phyloP scores from a whole-genome alignment of 1,140 invertebrate genomes.

The Asobara japonica region DNA sequence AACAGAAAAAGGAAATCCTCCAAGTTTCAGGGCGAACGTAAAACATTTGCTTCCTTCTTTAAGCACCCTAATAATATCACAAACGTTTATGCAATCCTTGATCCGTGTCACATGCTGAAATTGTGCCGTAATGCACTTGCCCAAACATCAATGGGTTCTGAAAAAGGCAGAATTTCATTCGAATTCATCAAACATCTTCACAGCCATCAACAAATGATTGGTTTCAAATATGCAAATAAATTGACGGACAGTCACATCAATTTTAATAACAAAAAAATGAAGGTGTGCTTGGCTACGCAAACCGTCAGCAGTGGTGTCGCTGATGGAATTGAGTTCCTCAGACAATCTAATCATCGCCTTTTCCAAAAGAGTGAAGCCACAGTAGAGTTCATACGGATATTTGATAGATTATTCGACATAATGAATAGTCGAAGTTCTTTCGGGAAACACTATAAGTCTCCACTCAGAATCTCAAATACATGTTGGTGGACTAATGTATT shows the following conservation, averaged over 20 bases:
- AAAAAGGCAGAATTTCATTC: slow-evolving; percentile 3
- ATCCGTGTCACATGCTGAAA: slow-evolving; percentile 58
- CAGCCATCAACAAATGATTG: slow-evolving; percentile 11
- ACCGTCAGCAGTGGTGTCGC: slow-evolving; percentile 19
- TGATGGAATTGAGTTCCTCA: slow-evolving; percentile 2
- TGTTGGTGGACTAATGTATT: slow-evolving; percentile 23
- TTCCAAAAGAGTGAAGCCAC: slow-evolving; percentile 27
- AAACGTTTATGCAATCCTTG: slow-evolving; percentile 49
- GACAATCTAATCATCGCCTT: not conserved
- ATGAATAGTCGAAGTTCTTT: slow-evolving; percentile 27
- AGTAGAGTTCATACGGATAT: slow-evolving; percentile 25
- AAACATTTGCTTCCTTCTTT: slow-evolving; percentile 47
- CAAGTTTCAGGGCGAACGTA: not conserved
- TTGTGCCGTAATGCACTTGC: slow-evolving; percentile 50
- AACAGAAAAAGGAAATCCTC: too few relatives aligned
- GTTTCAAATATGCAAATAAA: slow-evolving; percentile 6
- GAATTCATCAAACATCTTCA: slow-evolving; percentile 23
- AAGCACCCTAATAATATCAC: slow-evolving; percentile 43
- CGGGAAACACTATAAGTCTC: slow-evolving; percentile 20
- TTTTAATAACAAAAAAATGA: slow-evolving; percentile 32
- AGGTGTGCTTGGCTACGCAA: not conserved
- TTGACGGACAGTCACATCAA: slow-evolving; percentile 9
- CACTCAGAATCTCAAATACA: slow-evolving; percentile 8
- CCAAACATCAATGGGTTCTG: slow-evolving; percentile 35
- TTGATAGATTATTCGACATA: slow-evolving; percentile 34